These are phyloP conservation scores for Rhinoderma darwinii DNA, from an alignment of 2,113 vertebrate genomes.

Conservation along the genomic window DNA sequence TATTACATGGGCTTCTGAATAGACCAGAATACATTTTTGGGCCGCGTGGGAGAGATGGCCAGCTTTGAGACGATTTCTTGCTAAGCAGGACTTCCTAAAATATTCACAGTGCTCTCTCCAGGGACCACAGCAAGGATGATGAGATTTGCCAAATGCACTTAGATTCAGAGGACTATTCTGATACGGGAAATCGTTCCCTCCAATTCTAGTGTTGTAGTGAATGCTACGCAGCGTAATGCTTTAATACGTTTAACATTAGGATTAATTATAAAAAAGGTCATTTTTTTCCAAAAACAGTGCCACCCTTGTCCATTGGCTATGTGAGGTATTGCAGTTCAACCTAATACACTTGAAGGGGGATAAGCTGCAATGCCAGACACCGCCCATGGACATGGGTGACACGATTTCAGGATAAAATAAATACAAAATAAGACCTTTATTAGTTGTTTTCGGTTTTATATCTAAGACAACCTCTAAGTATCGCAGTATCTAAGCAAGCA, in stretches of 20 bases:
- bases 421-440: too few species aligned
- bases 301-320: background rate
- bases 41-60: conserved; percentile 17
- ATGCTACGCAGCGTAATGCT: background rate
- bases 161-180: background rate
- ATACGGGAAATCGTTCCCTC: background rate
- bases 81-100: conserved; percentile 30
- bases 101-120: background rate
- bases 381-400: too few species aligned
- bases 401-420: too few species aligned
- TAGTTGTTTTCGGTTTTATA: too few species aligned
- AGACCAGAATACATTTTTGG: conserved; percentile 13
- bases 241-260: too few species aligned
- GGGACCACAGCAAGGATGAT: too few species aligned
- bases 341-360: background rate
- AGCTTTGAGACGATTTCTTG: background rate
- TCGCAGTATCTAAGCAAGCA: too few species aligned
- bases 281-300: background rate
- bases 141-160: background rate
- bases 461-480: too few species aligned
- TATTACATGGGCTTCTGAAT: background rate
- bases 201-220: background rate
- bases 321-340: background rate
- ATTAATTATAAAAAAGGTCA: too few species aligned
- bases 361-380: background rate